phyloP scores from a whole-genome alignment of 2,888 invertebrate species.

The Podabrus alpinus region DNA sequence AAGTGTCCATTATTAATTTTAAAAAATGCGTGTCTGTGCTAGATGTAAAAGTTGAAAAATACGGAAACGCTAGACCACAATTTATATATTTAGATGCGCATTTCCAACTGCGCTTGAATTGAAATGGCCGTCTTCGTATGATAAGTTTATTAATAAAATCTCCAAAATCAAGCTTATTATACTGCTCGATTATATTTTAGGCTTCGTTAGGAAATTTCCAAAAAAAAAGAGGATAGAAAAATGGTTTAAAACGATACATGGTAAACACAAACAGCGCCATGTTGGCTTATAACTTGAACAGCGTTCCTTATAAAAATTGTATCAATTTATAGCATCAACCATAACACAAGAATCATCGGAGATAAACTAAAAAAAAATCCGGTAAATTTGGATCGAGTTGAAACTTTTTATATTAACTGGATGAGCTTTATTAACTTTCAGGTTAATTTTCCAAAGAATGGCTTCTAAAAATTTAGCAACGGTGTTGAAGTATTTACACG shows the following conservation, averaged over 20 bases:
- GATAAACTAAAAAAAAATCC: not conserved
- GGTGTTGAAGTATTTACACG: constrained; percentile 17
- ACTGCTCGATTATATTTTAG: not conserved
- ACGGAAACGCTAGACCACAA: not conserved
- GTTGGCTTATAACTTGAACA: not conserved
- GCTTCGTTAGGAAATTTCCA: not conserved
- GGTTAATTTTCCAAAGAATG: not conserved
- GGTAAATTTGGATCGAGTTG: not conserved
- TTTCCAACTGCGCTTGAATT: not conserved
- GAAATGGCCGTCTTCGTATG: not conserved
- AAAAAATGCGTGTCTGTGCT: constrained; percentile 5
- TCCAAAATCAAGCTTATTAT: not conserved
- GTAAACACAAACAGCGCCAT: not conserved
- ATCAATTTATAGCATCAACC: not conserved
- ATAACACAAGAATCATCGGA: too few relatives aligned
- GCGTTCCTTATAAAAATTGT: not conserved
- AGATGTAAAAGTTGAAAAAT: not conserved
- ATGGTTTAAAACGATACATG: not conserved
- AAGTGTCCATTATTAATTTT: constrained; percentile 5
- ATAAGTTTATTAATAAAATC: not conserved
- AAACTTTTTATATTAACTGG: not conserved
- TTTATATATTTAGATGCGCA: constrained; percentile 1
- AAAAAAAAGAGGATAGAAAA: not conserved
- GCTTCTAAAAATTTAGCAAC: not conserved
- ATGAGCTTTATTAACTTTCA: not conserved